A percentile compares a stretch with the other conserved stretches of the same genome.
phyloP scores from a whole-genome alignment of 2,888 invertebrate species.

The Pogonocherus hispidulus region DNA sequence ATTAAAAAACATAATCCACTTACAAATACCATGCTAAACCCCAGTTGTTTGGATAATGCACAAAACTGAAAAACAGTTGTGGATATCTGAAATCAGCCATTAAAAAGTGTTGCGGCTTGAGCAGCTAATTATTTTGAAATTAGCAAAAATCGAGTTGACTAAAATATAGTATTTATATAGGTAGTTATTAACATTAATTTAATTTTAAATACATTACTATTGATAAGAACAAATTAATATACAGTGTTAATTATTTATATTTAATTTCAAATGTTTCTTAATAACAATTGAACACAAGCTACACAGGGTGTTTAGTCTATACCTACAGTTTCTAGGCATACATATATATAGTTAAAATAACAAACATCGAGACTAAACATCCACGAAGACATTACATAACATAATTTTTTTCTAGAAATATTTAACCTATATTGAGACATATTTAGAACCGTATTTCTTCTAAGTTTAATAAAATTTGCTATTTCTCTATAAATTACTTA shows the following conservation, averaged over 20 bases:
- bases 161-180: no score
- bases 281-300: not conserved
- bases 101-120: no score
- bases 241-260: not conserved
- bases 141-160: no score
- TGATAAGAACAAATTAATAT: no score
- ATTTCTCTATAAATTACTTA: not conserved
- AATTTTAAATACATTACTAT: no score
- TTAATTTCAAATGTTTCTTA: not conserved
- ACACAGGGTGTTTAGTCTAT: not conserved
- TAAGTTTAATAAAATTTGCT: not conserved
- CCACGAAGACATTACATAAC: not conserved
- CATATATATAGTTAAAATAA: constrained; percentile 2
- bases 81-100: no score
- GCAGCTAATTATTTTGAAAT: no score
- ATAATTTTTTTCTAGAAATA: not conserved
- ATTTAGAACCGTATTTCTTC: not conserved
- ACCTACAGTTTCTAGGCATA: not conserved
- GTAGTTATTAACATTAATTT: no score
- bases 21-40: no score
- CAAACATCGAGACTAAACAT: constrained; percentile 4
- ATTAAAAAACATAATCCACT: no score
- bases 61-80: no score
- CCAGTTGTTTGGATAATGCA: no score
- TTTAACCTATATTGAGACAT: not conserved